Percentiles rank a stretch among this genome's conserved stretches.
These are phyloP conservation scores for Hirudinaria manillensis DNA, from an alignment of 2,888 invertebrate genomes.

Conservation along the genomic window DNA sequence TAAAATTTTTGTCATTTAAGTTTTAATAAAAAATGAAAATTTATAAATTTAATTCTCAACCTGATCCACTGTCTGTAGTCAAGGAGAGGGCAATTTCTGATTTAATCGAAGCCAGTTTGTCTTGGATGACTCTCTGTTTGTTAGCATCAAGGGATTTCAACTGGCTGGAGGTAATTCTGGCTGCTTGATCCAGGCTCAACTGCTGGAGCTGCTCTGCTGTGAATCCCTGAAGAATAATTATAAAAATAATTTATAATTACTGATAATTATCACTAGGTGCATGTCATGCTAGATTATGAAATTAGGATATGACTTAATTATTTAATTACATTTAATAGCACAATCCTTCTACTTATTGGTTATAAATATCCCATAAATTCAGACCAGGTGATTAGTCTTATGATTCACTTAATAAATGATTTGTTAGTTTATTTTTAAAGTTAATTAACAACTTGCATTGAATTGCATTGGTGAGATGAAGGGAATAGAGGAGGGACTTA, in stretches of 20 bases:
- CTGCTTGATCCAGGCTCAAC: constrained; percentile 25
- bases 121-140: constrained; percentile 26
- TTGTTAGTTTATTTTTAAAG: too few species aligned
- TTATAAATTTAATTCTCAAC: too few species aligned
- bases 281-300: too few species aligned
- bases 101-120: constrained; percentile 16
- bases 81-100: background rate
- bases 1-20: too few species aligned
- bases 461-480: constrained; percentile 26
- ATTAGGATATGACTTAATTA: too few species aligned
- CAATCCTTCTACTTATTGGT: too few species aligned
- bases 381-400: too few species aligned
- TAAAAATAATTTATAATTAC: background rate
- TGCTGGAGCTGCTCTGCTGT: constrained; percentile 26
- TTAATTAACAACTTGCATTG: constrained; percentile 14
- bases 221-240: constrained; percentile 31
- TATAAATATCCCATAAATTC: too few species aligned
- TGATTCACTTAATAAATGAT: too few species aligned
- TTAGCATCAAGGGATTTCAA: constrained; percentile 29
- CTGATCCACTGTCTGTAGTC: background rate
- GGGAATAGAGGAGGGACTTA: constrained; percentile 14
- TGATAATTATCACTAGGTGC: background rate
- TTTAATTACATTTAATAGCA: too few species aligned
- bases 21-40: too few species aligned
- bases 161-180: constrained; percentile 24